Evolutionary conservation across 1,140 invertebrate species (phyloP).

Genomic region (Cryptotermes secundus): DNA sequence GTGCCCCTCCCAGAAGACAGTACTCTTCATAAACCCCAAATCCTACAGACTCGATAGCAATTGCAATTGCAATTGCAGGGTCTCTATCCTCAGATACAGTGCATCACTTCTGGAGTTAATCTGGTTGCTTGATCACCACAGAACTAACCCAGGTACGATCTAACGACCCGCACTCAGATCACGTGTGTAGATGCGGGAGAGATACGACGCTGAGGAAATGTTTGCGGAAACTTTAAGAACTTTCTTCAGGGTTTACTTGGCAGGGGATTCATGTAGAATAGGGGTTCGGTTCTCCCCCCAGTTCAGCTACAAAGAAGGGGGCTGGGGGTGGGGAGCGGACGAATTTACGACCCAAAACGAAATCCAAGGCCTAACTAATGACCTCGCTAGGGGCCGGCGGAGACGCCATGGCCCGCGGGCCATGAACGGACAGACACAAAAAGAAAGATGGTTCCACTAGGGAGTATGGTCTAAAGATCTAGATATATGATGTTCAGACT

Average conservation of each 20-base stretch:
- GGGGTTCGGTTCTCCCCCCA: too few relatives aligned
- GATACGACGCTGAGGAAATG: not conserved
- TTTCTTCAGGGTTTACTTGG: not conserved
- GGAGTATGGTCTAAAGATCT: not conserved
- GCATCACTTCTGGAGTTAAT: too few relatives aligned
- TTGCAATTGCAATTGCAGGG: too few relatives aligned
- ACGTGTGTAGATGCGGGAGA: too few relatives aligned
- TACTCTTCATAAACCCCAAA: too few relatives aligned
- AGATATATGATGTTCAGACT: not conserved
- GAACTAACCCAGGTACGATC: not conserved
- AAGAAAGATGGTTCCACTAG: not conserved
- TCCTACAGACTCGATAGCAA: too few relatives aligned
- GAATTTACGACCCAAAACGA: not conserved
- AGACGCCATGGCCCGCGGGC: not conserved
- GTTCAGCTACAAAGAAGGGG: not conserved
- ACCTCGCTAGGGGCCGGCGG: not conserved
- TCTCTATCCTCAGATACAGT: too few relatives aligned
- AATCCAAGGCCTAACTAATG: not conserved
- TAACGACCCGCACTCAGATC: not conserved
- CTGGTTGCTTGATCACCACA: not conserved
- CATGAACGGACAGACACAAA: not conserved
- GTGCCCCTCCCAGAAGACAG: too few relatives aligned
- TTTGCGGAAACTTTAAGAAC: not conserved
- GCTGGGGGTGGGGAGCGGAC: not conserved
- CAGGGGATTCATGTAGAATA: not conserved